Base-by-base conservation (phyloP, 2,888 invertebrate genomes). In the Alcis repandata region DNA sequence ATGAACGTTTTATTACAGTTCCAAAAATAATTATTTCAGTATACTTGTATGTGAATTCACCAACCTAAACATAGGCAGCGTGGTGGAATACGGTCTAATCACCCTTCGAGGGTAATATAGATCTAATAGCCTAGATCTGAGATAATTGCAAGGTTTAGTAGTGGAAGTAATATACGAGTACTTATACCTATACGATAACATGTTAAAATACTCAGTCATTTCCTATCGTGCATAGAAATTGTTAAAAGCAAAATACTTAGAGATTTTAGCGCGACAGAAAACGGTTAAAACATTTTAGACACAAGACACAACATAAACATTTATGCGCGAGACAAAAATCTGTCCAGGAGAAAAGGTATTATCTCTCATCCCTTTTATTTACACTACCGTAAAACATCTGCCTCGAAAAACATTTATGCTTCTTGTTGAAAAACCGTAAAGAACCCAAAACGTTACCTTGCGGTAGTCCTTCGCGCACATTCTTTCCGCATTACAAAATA, bases 401-500 rank as follows among this genome's bases (percentile, higher is more conserved):
- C 68, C 67, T 68, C 69, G 61, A 60, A 78, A 77, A 73, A 76
- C 71, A 73, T 61, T 73, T 73, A 66, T 68, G 64, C 66, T 68
- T 67, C 61, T 74, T 69, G 71, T 67, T 72, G 59, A 71, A 68
- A n/a, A 70, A 69, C 72, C 68, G 56, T 68, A 68, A 74, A 77
- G 69, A 74, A 65, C 57, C 60, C 59, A 52, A 67, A 53, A 56
- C 41, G 49, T 49, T 63, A 46, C 67, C 68, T 73, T 72, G 69
- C 63, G 65, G 67, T 59, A 63, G 67, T 70, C 67, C 71, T 76
- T 71, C 61, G 33, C 61, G 52, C 61, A 72, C 75, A 82, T 80
- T 83, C 78, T 80, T 83, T 84, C 68, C 76, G 71, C 78, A 78
- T 82, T 76, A 77, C 76, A 76, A 80, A 82, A 85, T 82, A 82